These are phyloP conservation scores for Centropyge bicolor DNA, from an alignment of 2,797 vertebrate species.

Conservation along the genomic window DNA sequence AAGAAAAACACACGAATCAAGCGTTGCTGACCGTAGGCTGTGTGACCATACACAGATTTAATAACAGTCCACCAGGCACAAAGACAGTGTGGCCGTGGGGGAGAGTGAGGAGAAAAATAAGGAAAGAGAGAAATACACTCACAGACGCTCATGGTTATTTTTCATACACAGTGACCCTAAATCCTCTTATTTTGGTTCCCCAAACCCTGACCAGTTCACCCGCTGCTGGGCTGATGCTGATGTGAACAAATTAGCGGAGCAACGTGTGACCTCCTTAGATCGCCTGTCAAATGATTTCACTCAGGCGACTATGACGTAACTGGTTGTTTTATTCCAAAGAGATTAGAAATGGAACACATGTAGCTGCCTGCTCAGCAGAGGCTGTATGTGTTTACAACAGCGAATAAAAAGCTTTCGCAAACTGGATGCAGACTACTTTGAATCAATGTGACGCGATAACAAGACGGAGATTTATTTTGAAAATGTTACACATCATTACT, in stretches of 20 bases:
- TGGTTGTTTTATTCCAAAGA: neutral
- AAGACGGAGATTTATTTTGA: neutral
- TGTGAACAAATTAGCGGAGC: slow-evolving; percentile 37
- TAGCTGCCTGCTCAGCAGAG: neutral
- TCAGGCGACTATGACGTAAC: neutral
- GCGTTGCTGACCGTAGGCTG: slow-evolving; percentile 59
- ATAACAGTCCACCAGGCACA: slow-evolving; percentile 74
- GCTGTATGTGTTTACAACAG: neutral
- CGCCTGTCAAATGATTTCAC: neutral
- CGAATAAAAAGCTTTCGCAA: neutral
- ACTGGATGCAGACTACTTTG: neutral
- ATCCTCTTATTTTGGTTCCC: slow-evolving; percentile 27
- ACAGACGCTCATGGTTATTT: slow-evolving; percentile 46
- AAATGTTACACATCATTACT: slow-evolving; percentile 18
- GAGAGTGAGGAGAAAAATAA: slow-evolving; percentile 11
- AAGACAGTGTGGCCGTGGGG: slow-evolving; percentile 41
- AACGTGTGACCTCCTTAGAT: slow-evolving; percentile 29
- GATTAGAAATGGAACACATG: neutral
- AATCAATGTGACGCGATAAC: slow-evolving; percentile 4
- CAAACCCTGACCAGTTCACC: neutral
- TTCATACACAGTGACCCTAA: slow-evolving; percentile 21
- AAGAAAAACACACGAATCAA: slow-evolving; percentile 59
- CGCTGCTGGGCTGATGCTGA: slow-evolving; percentile 31
- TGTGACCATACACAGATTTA: slow-evolving; percentile 70
- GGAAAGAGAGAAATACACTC: slow-evolving; percentile 19